phyloP scores from a whole-genome alignment of 2,113 vertebrate species.

The Phainopepla nitens region DNA sequence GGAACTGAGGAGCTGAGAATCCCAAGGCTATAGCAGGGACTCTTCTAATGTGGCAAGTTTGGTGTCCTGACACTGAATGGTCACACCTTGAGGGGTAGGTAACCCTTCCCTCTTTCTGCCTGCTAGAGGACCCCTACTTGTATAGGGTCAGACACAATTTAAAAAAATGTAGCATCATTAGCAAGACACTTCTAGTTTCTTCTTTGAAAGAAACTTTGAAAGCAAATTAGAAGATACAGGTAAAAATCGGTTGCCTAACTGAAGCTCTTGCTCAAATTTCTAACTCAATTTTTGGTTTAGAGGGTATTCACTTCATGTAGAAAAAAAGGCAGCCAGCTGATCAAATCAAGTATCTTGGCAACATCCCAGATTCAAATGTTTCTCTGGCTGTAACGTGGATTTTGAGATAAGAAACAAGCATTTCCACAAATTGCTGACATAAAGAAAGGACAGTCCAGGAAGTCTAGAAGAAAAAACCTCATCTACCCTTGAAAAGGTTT shows the following conservation, averaged over 20 bases:
- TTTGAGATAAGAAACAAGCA: not conserved
- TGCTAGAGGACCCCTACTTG: not conserved
- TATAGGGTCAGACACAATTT: not conserved
- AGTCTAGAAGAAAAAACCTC: not conserved
- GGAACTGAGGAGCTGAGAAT: not conserved
- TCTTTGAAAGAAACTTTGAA: not conserved
- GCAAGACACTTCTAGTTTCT: not conserved
- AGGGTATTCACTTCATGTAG: not conserved
- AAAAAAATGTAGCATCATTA: not conserved
- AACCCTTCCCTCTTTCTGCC: not conserved
- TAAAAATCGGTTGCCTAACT: not conserved
- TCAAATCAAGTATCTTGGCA: not conserved
- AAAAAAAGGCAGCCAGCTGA: not conserved
- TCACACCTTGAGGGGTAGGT: too few species aligned
- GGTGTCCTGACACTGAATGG: accelerated
- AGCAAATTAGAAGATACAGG: not conserved
- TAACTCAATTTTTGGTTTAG: not conserved
- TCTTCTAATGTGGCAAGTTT: not conserved
- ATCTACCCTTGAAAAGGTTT: not conserved
- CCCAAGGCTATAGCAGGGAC: not conserved
- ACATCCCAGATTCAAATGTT: not conserved
- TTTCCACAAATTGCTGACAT: not conserved
- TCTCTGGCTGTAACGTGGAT: not conserved
- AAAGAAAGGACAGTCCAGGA: not conserved
- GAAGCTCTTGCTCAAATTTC: not conserved